These are phyloP conservation scores for Acyrthosiphon pisum DNA, from an alignment of 1,140 invertebrate genomes.

Conservation along the genomic window DNA sequence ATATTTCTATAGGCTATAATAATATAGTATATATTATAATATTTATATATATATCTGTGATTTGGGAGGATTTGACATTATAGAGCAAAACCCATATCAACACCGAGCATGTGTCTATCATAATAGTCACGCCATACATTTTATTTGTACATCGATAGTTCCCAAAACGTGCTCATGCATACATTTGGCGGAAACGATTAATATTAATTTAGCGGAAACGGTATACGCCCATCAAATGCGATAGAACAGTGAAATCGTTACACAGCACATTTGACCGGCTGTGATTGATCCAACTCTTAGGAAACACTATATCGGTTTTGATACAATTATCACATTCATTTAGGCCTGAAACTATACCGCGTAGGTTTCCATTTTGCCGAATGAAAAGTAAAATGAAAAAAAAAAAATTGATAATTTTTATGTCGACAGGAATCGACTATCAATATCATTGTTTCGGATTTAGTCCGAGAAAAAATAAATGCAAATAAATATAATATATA, in stretches of 20 bases:
- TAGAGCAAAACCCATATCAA: background rate
- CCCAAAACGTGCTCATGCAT: conserved; percentile 27
- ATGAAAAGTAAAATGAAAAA: background rate
- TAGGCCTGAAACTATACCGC: background rate
- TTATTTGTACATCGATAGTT: conserved; percentile 4
- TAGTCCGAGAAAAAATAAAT: background rate
- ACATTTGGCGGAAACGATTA: conserved; percentile 49
- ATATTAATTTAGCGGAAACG: conserved; percentile 46
- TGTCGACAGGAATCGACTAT: too few species aligned
- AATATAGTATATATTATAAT: too few species aligned
- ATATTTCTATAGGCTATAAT: background rate
- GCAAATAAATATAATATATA: background rate
- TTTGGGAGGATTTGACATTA: conserved; percentile 1
- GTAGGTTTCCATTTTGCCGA: background rate
- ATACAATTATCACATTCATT: conserved; percentile 11
- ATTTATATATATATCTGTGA: background rate
- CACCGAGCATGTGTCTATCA: background rate
- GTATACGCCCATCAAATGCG: background rate
- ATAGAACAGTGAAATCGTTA: conserved; percentile 39
- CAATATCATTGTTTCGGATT: background rate
- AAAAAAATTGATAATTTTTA: too few species aligned
- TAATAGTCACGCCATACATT: conserved; percentile 10
- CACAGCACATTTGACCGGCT: conserved; percentile 28
- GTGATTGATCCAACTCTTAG: conserved; percentile 20
- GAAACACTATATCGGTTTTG: background rate